Evolutionary conservation across 2,113 vertebrate species (phyloP), one percentile per base, ranked within the genome.

Genomic region (Miniopterus natalensis): DNA sequence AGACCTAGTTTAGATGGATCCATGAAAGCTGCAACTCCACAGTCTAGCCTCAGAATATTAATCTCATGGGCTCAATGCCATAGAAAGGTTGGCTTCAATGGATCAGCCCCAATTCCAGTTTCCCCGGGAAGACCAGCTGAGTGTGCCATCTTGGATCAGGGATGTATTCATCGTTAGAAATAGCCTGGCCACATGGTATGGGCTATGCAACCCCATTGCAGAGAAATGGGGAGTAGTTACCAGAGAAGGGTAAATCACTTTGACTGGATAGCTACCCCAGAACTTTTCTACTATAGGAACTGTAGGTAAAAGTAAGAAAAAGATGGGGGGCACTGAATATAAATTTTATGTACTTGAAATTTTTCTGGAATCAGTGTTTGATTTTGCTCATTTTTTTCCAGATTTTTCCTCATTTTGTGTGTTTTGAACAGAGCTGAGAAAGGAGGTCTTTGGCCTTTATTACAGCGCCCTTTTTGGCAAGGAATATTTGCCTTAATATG

Each of bases 141-240:
- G 31, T 40, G 7, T 55, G 47, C 68, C 20, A 31, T 20, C 40
- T 92, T 51, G 66, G 11, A 21, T 66, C 29, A 21, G 53, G 21
- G 42, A 17, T 71, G 21, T 18, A n/a, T 65, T 45, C 5, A 21
- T 27, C 88, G 17, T 80, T 74, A 84, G 53, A 71, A 77, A 78
- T 13, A 53, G 8, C 25, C 55, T 71, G 21, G 31, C 49, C 40
- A 49, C 0, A 3, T n/a, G 27, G 29, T 31, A 51, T 7, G 49
- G n/a, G 71, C 31, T 40, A 14, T 7, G 8, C 4, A n/a, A 1
- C 10, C 1, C 23, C 6, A 49, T 0, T 42, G 21, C 14, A 40
- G 42, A 73, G 42, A 90, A 90, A 78, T 88, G 10, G 47, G 68
- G 15, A 55, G 10, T 4, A 59, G 31, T n/a, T 31, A 11, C 8